Base-by-base conservation (phyloP, 1,140 invertebrate genomes). In the Kradibia gibbosae region DNA sequence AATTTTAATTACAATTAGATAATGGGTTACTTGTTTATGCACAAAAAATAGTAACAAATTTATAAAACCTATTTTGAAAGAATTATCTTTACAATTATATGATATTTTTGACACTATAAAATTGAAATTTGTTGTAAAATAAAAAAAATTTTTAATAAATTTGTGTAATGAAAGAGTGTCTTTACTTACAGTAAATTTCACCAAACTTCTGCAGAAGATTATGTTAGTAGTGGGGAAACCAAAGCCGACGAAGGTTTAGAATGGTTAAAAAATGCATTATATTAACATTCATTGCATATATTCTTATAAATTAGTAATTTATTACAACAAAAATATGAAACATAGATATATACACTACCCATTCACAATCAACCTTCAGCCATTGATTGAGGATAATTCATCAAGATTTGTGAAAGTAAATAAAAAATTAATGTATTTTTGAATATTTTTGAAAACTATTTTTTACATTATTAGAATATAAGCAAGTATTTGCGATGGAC, bases 181-280 rank as follows among this genome's bases (percentile, higher is more conserved):
- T 57, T 34, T 78, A 82, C 71, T 93, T 93, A 28, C 92, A 94
- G 93, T 93, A 91, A 93, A 85, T 83, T 82, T 90, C 53, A 95
- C 94, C 17, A 92, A 91, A 83, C 91, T 93, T 84, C 89, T 95
- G 82, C 94, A 95, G 86, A 94, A 94, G 85, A 87, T 94, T 84
- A 92, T 95, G 86, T 88, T 95, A 88, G 94, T 95, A 78, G 92
- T 95, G 84, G 94, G 94, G 67, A 94, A 94, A 88, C 88, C 93
- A 79, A 94, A 94, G 91, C 91, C 93, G 86, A 92, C 93, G 88
- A 92, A 94, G 90, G 92, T 94, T 86, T 94, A 93, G 93, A 89
- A 53, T 36, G 36, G 70, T 34, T 45, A 72, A 67, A 60, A 71
- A 1, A 55, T 74, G 36, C 31, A n/a, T n/a, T 22, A 25, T 17